Conservation (phyloP, 2,113 vertebrate genomes). For the Rhizomys pruinosus region DNA sequence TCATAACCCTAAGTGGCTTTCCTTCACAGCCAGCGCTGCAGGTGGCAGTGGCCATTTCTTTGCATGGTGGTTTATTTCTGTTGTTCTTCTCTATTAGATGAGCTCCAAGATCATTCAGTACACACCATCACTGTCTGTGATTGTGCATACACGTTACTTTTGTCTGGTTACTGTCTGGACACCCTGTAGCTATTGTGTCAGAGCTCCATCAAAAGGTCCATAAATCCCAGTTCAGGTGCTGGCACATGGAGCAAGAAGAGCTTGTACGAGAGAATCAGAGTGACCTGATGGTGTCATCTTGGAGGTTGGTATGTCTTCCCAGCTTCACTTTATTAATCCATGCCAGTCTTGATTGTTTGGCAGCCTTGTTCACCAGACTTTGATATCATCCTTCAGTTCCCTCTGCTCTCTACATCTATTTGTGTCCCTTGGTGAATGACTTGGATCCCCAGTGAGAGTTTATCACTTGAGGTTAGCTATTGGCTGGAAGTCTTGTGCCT, state of each 20-base stretch:
- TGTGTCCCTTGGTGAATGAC: constrained; percentile 39
- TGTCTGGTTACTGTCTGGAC: background rate
- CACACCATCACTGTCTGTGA: background rate
- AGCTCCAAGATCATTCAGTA: background rate
- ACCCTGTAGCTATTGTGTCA: background rate
- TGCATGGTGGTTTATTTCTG: background rate
- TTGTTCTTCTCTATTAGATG: background rate
- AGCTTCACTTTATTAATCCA: background rate
- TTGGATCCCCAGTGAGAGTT: constrained; percentile 51
- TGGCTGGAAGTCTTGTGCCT: constrained; percentile 55
- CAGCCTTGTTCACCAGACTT: background rate
- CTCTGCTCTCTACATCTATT: background rate
- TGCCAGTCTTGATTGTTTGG: constrained; percentile 6
- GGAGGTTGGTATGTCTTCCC: background rate
- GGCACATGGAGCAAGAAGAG: background rate
- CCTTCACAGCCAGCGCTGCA: background rate
- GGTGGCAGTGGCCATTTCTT: background rate
- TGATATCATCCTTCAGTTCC: background rate
- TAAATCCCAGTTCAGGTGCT: background rate
- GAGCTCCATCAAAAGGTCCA: background rate
- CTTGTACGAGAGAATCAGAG: background rate
- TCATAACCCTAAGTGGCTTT: background rate
- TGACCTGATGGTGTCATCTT: background rate
- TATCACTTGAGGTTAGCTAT: constrained; percentile 34
- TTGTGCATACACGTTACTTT: accelerated